Evolutionary conservation across 2,113 vertebrate species (phyloP), one percentile per base, ranked within the genome.

Genomic region (Dicaeum eximium): DNA sequence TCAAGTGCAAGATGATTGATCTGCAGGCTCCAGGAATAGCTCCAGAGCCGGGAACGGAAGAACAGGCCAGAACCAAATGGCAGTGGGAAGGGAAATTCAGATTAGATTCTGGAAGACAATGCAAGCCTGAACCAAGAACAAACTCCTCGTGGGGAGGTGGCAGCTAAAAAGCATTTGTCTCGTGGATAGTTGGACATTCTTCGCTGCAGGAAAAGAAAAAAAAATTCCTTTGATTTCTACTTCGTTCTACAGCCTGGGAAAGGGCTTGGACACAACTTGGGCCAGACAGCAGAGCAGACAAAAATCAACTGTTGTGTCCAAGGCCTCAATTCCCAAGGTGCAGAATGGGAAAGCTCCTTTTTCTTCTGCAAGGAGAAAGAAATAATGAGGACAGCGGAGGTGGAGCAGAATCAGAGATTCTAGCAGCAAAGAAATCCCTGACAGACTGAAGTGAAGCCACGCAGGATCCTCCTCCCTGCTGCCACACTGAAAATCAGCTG

Each of bases 31-130:
- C 94, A 93, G 81, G 62, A 95, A 95, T 95, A 97, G 95, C 35
- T 62, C 75, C 95, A 94, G 58, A 86, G 78, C 87, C 79, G 8
- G 94, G 91, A 95, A 95, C 90, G 85, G 96, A 96, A 96, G 58
- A 80, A 79, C 42, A 42, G 69, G 40, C 73, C 81, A 93, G 78
- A 58, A 61, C 33, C 87, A 82, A 91, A 82, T 58, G 35, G 3
- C 67, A 95, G 71, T 82, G 67, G 95, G 81, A 95, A 95, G 91
- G 86, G 84, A 92, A 95, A 95, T 86, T 81, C 92, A 89, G 96
- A 95, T 97, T 97, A 96, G 94, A 94, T 93, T 95, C 82, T 91
- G 79, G 62, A 88, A 69, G 81, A 95, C 95, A 96, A 94, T 94
- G 72, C 31, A 62, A 95, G 90, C 33, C 81, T 91, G 80, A 94